A percentile compares a stretch with the other conserved stretches of the same genome.
phyloP scores from a whole-genome alignment of 2,888 invertebrate species.

The Galeopsomyia nigrocyanea region DNA sequence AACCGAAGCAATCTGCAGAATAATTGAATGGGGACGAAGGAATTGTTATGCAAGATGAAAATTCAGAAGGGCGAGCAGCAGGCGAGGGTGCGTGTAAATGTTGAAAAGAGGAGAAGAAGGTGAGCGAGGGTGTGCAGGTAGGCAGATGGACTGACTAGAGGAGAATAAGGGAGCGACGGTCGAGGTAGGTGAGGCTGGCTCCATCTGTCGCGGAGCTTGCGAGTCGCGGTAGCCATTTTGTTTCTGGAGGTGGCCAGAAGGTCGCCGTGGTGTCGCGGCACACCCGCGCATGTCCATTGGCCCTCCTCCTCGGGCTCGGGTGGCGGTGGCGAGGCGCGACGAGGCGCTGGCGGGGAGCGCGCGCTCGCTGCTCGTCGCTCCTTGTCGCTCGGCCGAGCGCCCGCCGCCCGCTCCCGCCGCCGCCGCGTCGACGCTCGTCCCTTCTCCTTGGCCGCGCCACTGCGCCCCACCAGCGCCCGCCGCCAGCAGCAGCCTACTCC shows the following conservation, averaged over 20 bases:
- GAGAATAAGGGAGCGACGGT: not conserved
- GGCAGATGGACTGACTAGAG: too few relatives aligned
- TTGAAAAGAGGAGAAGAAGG: too few relatives aligned
- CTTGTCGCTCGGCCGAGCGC: constrained; percentile 53
- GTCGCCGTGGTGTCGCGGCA: constrained; percentile 69
- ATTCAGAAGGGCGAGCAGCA: too few relatives aligned
- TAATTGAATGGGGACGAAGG: too few relatives aligned
- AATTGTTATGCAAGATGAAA: too few relatives aligned
- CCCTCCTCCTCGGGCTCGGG: constrained; percentile 59
- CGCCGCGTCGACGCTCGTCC: constrained; percentile 55
- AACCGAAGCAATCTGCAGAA: too few relatives aligned
- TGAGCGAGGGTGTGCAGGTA: too few relatives aligned
- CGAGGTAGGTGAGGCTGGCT: constrained; percentile 19
- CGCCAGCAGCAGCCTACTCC: constrained; percentile 17
- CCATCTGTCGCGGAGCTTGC: constrained; percentile 47
- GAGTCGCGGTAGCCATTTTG: constrained; percentile 73
- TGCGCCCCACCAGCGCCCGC: constrained; percentile 51
- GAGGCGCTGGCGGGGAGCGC: constrained; percentile 6
- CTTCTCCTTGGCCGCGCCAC: constrained; percentile 46
- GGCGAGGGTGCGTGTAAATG: too few relatives aligned
- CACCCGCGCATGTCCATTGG: constrained; percentile 73
- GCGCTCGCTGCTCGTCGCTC: not conserved
- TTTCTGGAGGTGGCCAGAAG: constrained; percentile 71
- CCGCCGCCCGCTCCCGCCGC: constrained; percentile 52
- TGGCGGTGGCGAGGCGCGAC: constrained; percentile 18